Conservation (phyloP, 1,140 invertebrate species). For the Globodera rostochiensis region DNA sequence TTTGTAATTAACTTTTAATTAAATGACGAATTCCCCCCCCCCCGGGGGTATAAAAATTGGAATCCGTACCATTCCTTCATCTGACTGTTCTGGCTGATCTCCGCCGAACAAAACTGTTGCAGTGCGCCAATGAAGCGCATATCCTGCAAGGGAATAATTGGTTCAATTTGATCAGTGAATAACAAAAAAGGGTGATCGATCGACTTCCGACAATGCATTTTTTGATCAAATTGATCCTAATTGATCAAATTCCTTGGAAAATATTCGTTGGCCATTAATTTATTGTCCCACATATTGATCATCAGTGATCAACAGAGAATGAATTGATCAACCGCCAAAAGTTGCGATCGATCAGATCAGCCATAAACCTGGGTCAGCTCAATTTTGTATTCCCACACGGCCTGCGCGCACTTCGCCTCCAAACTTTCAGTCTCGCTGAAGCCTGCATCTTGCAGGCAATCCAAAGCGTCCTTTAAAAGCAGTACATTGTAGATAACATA, state of each 20-base stretch:
- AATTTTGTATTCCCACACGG: conserved; percentile 65
- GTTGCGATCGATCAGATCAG: no score
- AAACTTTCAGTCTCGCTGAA: conserved; percentile 50
- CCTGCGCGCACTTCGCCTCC: conserved; percentile 46
- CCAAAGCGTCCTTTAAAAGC: conserved; percentile 61
- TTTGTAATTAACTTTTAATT: no score
- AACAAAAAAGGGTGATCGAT: conserved; percentile 3
- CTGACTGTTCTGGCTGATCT: conserved; percentile 69
- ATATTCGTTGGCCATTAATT: no score
- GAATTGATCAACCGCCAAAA: conserved; percentile 8
- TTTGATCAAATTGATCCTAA: not conserved
- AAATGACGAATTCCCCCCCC: no score
- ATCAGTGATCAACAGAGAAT: not conserved
- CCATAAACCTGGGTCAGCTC: conserved; percentile 22
- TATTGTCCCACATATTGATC: not conserved
- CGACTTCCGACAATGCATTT: not conserved
- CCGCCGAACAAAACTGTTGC: conserved; percentile 74
- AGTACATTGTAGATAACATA: conserved; percentile 13
- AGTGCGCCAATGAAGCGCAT: conserved; percentile 75
- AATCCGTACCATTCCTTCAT: conserved; percentile 59
- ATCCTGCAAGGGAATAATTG: conserved; percentile 78
- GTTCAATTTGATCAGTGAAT: conserved; percentile 61
- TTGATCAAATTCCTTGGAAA: not conserved
- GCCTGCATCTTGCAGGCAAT: conserved; percentile 64
- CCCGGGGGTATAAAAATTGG: no score